Percentiles rank a stretch among this genome's conserved stretches.
These are phyloP conservation scores for Gouania willdenowi DNA, from an alignment of 2,797 vertebrate genomes.

Conservation along the genomic window DNA sequence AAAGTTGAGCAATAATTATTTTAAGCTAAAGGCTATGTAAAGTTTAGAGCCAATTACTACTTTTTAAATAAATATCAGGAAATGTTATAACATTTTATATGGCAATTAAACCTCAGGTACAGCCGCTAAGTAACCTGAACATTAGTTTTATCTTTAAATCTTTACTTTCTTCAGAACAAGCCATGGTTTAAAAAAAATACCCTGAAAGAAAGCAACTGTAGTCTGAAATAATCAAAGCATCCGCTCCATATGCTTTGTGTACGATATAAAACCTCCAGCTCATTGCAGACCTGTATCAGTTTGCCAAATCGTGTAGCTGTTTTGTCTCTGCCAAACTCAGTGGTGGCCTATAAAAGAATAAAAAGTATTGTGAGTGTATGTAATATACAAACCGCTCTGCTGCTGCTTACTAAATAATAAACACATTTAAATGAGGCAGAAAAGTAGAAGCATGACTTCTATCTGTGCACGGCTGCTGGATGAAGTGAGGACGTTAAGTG, in stretches of 20 bases:
- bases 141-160: too few species aligned
- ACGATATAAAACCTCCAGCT: conserved; percentile 13
- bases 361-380: conserved; percentile 14
- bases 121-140: too few species aligned
- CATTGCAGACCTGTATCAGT: conserved; percentile 30
- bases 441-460: conserved; percentile 33
- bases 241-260: conserved; percentile 25
- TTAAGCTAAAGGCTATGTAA: too few species aligned
- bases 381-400: conserved; percentile 22
- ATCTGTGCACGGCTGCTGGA: conserved; percentile 20
- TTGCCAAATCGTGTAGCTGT: conserved; percentile 44
- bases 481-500: conserved; percentile 27
- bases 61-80: too few species aligned
- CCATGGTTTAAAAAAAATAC: conserved; percentile 28
- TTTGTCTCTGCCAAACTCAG: conserved; percentile 35
- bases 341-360: conserved; percentile 34
- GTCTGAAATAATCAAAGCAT: conserved; percentile 38
- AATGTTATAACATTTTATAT: too few species aligned
- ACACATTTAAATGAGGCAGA: conserved; percentile 39
- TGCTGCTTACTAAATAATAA: conserved; percentile 44
- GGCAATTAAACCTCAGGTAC: too few species aligned
- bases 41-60: too few species aligned
- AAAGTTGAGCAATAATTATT: too few species aligned
- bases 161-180: conserved; percentile 14
- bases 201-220: conserved; percentile 18